Evolutionary conservation across 2,797 vertebrate genomes (phyloP), one percentile per base, ranked within the genome.

Genomic region (Leuciscus waleckii): DNA sequence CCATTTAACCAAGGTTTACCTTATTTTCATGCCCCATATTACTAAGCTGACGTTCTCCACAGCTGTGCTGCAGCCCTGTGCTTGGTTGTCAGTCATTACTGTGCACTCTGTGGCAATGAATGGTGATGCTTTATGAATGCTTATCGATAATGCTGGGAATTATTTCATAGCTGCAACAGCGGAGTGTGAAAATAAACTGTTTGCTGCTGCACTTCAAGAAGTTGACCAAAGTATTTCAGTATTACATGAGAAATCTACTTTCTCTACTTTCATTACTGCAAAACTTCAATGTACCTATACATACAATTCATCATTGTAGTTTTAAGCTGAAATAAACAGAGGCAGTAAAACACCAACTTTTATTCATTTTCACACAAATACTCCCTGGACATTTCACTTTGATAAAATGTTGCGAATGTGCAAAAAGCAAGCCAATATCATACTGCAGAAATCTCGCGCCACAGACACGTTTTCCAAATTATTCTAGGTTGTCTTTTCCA

Each of bases 121-220:
- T 70, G 1, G 8, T 29, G n/a, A 32, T 41, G 49, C n/a, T 73
- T 46, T 13, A 61, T 7, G 56, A 73, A 39, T n/a, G 41, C 37
- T 49, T 56, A 54, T 56, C 3, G 2, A n/a, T 65, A 74, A 74
- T 10, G 14, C 29, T 23, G 29, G 43, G 41, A 51, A 68, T 43
- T 4, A 19, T 63, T 73, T 82, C 37, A 51, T 82, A 58, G 8
- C 35, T 49, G 69, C 54, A 82, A 63, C 81, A n/a, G 69, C 19
- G n/a, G 39, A n/a, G 32, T 69, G 37, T 61, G 32, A 74, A 63
- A 73, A 74, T 63, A 8, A 5, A 61, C 4, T 46, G 26, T 46
- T 37, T 16, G 32, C 29, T 49, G 6, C 32, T 54, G 39, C 37
- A 41, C 49, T 58, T 81, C 37, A 46, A 73, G 17, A 73, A 46